Evolutionary conservation across 2,888 invertebrate species (phyloP).

Genomic region (Lithodes maja): DNA sequence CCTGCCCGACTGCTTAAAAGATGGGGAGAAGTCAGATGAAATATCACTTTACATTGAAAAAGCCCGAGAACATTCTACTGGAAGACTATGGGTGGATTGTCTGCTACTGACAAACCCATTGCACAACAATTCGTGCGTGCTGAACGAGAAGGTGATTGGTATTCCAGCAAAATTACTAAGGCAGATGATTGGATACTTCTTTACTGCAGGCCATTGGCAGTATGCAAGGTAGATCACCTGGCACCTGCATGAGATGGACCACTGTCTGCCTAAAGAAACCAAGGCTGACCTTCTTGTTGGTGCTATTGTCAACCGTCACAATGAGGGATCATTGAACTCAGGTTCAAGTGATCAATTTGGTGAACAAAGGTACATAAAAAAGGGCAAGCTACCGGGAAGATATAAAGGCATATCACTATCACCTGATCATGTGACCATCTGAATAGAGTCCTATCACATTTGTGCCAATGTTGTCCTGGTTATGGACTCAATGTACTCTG

Average conservation of each 20-base stretch:
- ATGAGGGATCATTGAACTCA: slow-evolving; percentile 38
- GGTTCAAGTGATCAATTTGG: slow-evolving; percentile 26
- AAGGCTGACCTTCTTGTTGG: slow-evolving; percentile 35
- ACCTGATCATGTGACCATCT: background rate
- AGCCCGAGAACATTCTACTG: background rate
- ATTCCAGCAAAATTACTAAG: background rate
- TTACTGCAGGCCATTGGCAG: background rate
- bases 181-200: background rate
- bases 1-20: background rate
- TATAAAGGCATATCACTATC: slow-evolving; percentile 11
- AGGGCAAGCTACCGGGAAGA: slow-evolving; percentile 20
- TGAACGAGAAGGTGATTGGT: background rate
- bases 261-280: slow-evolving; percentile 23
- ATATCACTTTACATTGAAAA: slow-evolving; percentile 1
- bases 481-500: slow-evolving; percentile 3
- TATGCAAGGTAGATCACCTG: slow-evolving; percentile 4
- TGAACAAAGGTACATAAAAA: background rate
- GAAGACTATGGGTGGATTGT: background rate
- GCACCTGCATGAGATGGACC: slow-evolving; percentile 26
- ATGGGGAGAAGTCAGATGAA: slow-evolving; percentile 1
- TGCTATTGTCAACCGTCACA: slow-evolving; percentile 11
- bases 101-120: background rate
- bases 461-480: background rate
- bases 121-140: background rate
- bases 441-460: background rate